Conservation (phyloP, 2,797 vertebrate species). For the Pteronotus mesoamericanus region DNA sequence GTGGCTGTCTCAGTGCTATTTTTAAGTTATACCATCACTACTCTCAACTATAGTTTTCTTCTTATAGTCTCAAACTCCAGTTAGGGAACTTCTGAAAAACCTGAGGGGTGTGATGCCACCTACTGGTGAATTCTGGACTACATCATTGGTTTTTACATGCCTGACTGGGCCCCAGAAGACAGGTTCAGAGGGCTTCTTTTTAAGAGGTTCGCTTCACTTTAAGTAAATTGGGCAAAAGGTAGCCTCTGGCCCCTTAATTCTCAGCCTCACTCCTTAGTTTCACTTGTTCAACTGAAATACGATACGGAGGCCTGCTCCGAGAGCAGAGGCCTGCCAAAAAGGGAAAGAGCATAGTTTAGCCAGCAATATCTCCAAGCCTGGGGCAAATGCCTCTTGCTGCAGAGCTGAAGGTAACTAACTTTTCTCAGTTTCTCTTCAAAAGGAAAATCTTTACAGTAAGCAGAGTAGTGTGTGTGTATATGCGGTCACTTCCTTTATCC, state of each 20-base stretch:
- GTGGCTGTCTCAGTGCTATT: background rate
- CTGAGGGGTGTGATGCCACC: conserved; percentile 52
- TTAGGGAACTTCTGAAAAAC: conserved; percentile 16
- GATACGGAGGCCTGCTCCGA: background rate
- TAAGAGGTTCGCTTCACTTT: background rate
- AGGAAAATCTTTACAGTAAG: background rate
- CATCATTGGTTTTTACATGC: background rate
- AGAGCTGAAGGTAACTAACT: background rate
- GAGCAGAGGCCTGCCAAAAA: background rate
- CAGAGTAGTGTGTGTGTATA: background rate
- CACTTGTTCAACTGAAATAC: background rate
- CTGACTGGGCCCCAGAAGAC: background rate
- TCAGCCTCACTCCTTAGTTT: background rate
- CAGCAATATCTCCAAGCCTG: background rate
- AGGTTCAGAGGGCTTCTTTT: background rate
- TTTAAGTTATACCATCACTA: background rate
- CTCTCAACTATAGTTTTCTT: background rate
- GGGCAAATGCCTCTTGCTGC: background rate
- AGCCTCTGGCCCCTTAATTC: background rate
- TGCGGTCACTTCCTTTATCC: background rate
- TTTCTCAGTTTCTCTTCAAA: background rate
- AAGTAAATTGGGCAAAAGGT: background rate
- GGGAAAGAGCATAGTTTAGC: background rate
- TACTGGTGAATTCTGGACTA: conserved; percentile 44
- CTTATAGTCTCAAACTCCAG: conserved; percentile 4